A percentile compares a stretch with the other conserved stretches of the same genome.
Evolutionary conservation across 2,797 vertebrate genomes (phyloP).

Genomic region (Centroberyx gerrardi): DNA sequence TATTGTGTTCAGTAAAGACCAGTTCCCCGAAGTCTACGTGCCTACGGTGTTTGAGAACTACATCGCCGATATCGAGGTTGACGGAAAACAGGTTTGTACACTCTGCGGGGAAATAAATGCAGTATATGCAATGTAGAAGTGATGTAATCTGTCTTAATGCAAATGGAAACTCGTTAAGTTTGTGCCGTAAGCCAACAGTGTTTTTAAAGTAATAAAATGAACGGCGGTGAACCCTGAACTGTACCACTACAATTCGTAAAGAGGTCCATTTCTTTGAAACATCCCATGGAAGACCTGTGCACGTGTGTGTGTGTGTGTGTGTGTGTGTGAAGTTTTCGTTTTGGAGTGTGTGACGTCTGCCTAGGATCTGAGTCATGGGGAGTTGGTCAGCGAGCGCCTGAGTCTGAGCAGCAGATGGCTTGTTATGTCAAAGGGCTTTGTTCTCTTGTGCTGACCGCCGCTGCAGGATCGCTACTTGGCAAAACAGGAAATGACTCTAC

Average conservation of each 20-base stretch:
- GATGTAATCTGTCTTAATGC: background rate
- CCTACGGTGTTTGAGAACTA: constrained; percentile 99
- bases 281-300: background rate
- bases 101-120: rapidly evolving
- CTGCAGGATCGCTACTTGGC: constrained; percentile 72
- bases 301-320: background rate
- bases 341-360: constrained; percentile 2
- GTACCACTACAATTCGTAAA: background rate
- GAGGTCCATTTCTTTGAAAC: background rate
- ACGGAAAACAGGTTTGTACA: constrained; percentile 93
- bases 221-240: background rate
- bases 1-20: constrained; percentile 98
- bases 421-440: constrained; percentile 59
- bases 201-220: background rate
- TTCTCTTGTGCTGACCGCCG: constrained; percentile 62
- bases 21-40: constrained; percentile 98
- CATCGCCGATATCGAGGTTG: constrained; percentile 98
- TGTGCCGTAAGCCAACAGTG: background rate
- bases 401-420: constrained; percentile 50
- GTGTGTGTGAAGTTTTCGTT: background rate
- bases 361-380: constrained; percentile 31
- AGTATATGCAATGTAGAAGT: background rate
- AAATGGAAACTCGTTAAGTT: background rate
- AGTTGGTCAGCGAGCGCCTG: background rate
- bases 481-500: constrained; percentile 88